Evolutionary conservation across 2,797 vertebrate genomes (phyloP).

Genomic region (Xenops minutus): DNA sequence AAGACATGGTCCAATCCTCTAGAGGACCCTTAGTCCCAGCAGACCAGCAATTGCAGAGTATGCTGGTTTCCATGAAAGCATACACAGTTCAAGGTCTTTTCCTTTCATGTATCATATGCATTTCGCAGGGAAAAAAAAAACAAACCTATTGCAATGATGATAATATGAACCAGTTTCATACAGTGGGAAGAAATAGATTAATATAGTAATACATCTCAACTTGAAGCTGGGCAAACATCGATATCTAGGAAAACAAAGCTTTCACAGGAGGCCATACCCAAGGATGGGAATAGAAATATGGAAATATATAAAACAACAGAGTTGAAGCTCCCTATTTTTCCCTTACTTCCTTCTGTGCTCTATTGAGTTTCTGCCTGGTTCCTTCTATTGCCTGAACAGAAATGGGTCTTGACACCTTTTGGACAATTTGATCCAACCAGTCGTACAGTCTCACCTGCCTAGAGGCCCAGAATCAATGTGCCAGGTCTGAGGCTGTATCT

Average conservation of each 20-base stretch:
- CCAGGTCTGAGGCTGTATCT: neutral
- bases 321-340: neutral
- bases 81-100: neutral
- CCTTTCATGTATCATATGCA: rapidly evolving
- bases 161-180: neutral
- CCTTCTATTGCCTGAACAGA: neutral
- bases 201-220: neutral
- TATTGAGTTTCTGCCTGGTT: neutral
- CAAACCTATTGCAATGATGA: neutral
- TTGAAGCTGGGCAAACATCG: neutral
- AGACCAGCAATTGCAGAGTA: neutral
- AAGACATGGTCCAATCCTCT: neutral
- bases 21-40: neutral
- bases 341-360: neutral
- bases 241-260: neutral
- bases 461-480: neutral
- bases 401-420: neutral
- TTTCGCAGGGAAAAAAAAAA: neutral
- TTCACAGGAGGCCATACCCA: neutral
- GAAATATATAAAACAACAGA: neutral
- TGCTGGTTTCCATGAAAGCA: neutral
- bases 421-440: neutral
- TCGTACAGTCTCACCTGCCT: neutral
- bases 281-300: neutral
- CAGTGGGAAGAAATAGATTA: neutral